Conservation (phyloP, 2,113 vertebrate species). For the Anthoscopus minutus region DNA sequence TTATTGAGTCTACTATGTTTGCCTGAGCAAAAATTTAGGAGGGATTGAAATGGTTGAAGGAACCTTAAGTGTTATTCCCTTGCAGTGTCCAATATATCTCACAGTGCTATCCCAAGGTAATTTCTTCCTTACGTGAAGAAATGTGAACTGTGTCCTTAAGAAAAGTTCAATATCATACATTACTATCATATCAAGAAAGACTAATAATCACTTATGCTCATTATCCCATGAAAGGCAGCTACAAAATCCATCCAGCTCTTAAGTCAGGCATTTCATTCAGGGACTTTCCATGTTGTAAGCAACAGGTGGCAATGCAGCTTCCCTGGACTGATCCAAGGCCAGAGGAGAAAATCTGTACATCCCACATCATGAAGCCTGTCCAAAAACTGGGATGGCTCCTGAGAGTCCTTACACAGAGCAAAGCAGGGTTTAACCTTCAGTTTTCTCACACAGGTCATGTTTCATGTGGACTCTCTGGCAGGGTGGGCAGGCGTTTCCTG, state of each 20-base stretch:
- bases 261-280: slow-evolving; percentile 38
- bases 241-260: neutral
- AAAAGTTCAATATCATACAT: neutral
- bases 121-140: neutral
- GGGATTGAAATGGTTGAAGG: neutral
- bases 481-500: neutral
- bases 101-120: neutral
- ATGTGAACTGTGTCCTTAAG: neutral
- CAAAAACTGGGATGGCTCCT: neutral
- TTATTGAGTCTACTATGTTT: neutral
- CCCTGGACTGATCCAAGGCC: neutral
- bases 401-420: neutral
- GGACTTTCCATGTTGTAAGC: slow-evolving; percentile 16
- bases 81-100: neutral
- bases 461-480: neutral
- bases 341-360: neutral
- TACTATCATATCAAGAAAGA: neutral
- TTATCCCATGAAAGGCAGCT: neutral
- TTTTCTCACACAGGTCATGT: slow-evolving; percentile 23
- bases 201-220: neutral
- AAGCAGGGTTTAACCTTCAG: neutral
- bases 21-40: neutral
- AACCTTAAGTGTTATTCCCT: neutral
- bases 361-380: neutral
- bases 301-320: slow-evolving; percentile 57